Evolutionary conservation across 1,140 invertebrate species (phyloP).

Genomic region (Danaus plexippus): DNA sequence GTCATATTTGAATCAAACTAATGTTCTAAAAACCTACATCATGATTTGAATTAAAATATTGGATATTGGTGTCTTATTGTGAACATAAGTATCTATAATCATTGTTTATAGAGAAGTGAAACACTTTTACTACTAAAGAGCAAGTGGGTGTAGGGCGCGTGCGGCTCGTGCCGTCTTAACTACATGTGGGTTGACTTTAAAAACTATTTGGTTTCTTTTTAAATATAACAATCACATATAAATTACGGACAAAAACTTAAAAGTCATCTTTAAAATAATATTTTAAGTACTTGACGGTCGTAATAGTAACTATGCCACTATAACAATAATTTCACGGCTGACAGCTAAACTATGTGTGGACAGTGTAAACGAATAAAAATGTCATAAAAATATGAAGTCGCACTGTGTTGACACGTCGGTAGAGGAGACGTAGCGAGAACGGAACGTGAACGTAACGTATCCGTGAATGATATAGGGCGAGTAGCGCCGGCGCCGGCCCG

Average conservation of each 20-base stretch:
- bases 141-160: slow-evolving; percentile 23
- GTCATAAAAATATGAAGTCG: slow-evolving; percentile 63
- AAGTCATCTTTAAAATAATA: slow-evolving; percentile 13
- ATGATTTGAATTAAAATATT: too few relatives aligned
- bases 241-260: slow-evolving; percentile 9
- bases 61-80: too few relatives aligned
- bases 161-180: slow-evolving; percentile 16
- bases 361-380: slow-evolving; percentile 45
- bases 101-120: slow-evolving; percentile 12
- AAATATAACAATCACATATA: slow-evolving; percentile 11
- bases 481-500: slow-evolving; percentile 36
- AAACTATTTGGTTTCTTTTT: slow-evolving; percentile 11
- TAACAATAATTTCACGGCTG: slow-evolving; percentile 44
- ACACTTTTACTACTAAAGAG: slow-evolving; percentile 16
- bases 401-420: slow-evolving; percentile 53
- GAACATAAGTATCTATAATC: neutral
- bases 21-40: too few relatives aligned
- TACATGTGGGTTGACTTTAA: slow-evolving; percentile 16
- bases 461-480: slow-evolving; percentile 39
- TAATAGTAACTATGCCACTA: slow-evolving; percentile 23
- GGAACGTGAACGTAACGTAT: slow-evolving; percentile 20
- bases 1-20: too few relatives aligned
- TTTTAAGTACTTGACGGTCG: slow-evolving; percentile 14
- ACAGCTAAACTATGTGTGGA: slow-evolving; percentile 54
- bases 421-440: slow-evolving; percentile 27